Conservation (phyloP, 2,888 invertebrate species). For the Thumatha senex region DNA sequence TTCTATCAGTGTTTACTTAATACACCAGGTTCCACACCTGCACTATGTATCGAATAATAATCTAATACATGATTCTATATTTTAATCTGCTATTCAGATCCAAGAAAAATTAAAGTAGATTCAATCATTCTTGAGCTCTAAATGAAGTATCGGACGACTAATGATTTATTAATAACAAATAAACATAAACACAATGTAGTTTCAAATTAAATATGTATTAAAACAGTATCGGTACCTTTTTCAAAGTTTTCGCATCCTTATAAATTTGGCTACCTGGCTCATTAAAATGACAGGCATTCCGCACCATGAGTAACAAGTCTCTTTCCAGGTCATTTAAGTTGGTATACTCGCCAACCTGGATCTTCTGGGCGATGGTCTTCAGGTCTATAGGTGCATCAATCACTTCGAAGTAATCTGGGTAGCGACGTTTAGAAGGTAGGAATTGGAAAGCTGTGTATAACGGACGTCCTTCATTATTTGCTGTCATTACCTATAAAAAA, state of each 20-base stretch:
- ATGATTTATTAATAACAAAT: too few relatives aligned
- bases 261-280: slow-evolving; percentile 98
- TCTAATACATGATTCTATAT: too few relatives aligned
- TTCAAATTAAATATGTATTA: too few relatives aligned
- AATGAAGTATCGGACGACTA: too few relatives aligned
- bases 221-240: slow-evolving; percentile 83
- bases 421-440: slow-evolving; percentile 95
- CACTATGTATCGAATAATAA: too few relatives aligned
- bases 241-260: slow-evolving; percentile 95
- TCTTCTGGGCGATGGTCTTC: slow-evolving; percentile 95
- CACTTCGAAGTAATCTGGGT: slow-evolving; percentile 97
- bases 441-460: slow-evolving; percentile 95
- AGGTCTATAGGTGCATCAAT: slow-evolving; percentile 98
- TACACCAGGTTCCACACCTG: too few relatives aligned
- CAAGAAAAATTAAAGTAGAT: too few relatives aligned
- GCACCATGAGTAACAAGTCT: slow-evolving; percentile 94
- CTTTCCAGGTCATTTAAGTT: slow-evolving; percentile 92
- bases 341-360: slow-evolving; percentile 92
- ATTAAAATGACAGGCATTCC: slow-evolving; percentile 97
- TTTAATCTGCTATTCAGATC: too few relatives aligned
- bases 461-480: slow-evolving; percentile 92
- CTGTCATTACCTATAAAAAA: slow-evolving; percentile 87
- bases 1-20: too few relatives aligned
- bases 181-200: too few relatives aligned
- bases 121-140: too few relatives aligned